phyloP scores from a whole-genome alignment of 2,888 invertebrate genomes.

The Clostera curtula region DNA sequence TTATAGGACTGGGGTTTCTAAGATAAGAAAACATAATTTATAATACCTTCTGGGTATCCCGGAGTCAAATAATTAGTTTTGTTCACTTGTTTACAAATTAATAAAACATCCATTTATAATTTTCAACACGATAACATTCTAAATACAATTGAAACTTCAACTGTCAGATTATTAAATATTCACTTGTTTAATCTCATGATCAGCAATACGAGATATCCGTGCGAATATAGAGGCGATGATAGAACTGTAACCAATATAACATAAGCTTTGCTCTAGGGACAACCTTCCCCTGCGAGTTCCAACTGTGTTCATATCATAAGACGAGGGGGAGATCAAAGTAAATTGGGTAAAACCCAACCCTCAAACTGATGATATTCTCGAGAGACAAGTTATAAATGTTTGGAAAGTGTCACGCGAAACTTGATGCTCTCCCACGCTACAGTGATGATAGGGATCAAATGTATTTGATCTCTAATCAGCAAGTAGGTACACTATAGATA shows the following conservation, averaged over 20 bases:
- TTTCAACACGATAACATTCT: too few species aligned
- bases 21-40: too few species aligned
- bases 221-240: constrained; percentile 30
- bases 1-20: too few species aligned
- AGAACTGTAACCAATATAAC: constrained; percentile 14
- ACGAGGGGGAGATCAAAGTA: constrained; percentile 21
- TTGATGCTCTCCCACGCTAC: constrained; percentile 46
- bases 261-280: constrained; percentile 11
- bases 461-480: constrained; percentile 6
- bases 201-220: constrained; percentile 50
- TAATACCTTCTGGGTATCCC: too few species aligned
- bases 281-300: background rate
- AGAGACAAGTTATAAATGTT: constrained; percentile 48
- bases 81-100: too few species aligned
- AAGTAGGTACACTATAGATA: constrained; percentile 4
- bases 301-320: background rate
- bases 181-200: constrained; percentile 36
- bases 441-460: constrained; percentile 15
- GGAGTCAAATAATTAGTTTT: too few species aligned
- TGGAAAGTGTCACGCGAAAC: constrained; percentile 47
- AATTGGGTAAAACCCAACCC: constrained; percentile 24
- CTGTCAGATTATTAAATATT: constrained; percentile 34
- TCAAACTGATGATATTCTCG: constrained; percentile 37
- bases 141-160: constrained; percentile 18
- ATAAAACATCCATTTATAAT: too few species aligned